Evolutionary conservation across 2,113 vertebrate genomes (phyloP), one percentile per base, ranked within the genome.

Genomic region (Stomatorhinus ivindoensis): DNA sequence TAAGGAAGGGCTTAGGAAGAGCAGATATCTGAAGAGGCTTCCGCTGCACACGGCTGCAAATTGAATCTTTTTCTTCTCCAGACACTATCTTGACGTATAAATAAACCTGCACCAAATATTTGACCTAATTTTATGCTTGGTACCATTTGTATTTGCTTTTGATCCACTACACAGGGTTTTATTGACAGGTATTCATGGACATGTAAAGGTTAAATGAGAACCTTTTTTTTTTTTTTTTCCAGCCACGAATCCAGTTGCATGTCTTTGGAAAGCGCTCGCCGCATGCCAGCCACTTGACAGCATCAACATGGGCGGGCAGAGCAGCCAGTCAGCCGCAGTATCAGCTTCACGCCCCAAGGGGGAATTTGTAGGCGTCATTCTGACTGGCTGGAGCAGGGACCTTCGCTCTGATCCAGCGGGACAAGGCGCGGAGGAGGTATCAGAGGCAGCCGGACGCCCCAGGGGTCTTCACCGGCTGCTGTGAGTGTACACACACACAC

Each of bases 1-100:
- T 94, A 95, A 91, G 90, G 91, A 91, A 86, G 90, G 92, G 93
- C 92, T 94, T 93, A 94, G 93, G 91, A 92, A 89, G 89, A 87
- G 76, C 92, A 92, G 92, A 93, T 94, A 93, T 91, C 92, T 92
- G 94, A 92, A 89, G 90, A 89, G 90, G 88, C 92, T 92, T 92
- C 85, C 65, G 90, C 89, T 90, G 87, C 89, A 90, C 42, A 91
- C 92, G 91, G 88, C 88, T 92, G 90, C 76, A 73, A 89, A 90
- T 87, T 90, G 91, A 91, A 91, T 92, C 88, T 91, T 94, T 91
- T 89, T 88, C 58, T 46, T 61, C 42, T 46, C 4, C 3, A 73
- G 31, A 82, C 19, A 31, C n/a, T 86, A 27, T 69, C 91, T 91
- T 89, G 89, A 90, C 51, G 39, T 39, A 84, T 55, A 42, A 8